A percentile compares a stretch with the other conserved stretches of the same genome.
These are phyloP conservation scores for Tachina grossa DNA, from an alignment of 2,888 invertebrate species.

Conservation along the genomic window DNA sequence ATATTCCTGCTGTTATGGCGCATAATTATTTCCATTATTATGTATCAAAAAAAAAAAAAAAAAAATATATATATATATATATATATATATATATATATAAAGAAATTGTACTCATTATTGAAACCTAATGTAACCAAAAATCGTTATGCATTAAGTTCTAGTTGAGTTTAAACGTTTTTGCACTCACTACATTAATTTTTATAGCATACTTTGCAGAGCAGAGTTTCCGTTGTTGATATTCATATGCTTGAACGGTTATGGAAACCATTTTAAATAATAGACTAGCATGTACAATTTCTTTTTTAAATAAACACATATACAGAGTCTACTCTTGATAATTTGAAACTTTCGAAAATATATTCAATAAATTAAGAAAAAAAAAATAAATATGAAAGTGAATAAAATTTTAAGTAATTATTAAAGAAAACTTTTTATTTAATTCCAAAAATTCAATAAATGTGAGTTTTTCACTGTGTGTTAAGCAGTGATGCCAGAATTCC, in stretches of 20 bases:
- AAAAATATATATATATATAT: too few relatives aligned
- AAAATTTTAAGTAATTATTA: too few relatives aligned
- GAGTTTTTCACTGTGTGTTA: too few relatives aligned
- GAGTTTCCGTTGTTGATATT: background rate
- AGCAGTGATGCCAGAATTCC: too few relatives aligned
- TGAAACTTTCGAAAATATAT: too few relatives aligned
- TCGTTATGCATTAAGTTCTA: slow-evolving; percentile 8
- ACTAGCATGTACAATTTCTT: background rate
- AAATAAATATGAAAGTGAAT: too few relatives aligned
- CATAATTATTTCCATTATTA: background rate
- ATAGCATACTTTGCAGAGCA: slow-evolving; percentile 37
- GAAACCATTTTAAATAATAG: background rate
- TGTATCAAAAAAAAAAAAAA: background rate
- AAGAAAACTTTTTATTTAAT: too few relatives aligned
- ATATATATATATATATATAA: too few relatives aligned
- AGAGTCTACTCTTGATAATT: too few relatives aligned
- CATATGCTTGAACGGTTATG: background rate
- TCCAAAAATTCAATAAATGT: too few relatives aligned
- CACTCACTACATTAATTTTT: slow-evolving; percentile 47
- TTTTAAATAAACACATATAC: too few relatives aligned
- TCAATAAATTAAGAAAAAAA: too few relatives aligned
- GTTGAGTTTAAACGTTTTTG: slow-evolving; percentile 7
- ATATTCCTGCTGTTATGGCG: background rate
- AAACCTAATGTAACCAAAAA: background rate
- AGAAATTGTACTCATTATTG: background rate